Evolutionary conservation across 2,113 vertebrate genomes (phyloP).

Genomic region (Perca schrenkii): DNA sequence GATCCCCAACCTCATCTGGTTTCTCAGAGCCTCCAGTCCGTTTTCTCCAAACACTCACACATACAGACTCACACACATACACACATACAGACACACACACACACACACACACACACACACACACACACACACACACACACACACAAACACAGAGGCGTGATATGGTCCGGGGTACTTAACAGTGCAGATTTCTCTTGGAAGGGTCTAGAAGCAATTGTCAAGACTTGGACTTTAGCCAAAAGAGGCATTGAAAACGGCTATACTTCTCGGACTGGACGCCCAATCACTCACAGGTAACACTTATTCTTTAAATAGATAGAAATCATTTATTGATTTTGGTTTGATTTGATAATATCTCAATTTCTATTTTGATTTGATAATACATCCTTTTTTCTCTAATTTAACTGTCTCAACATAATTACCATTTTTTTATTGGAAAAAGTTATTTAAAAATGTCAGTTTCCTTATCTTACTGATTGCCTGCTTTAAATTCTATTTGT

Average conservation of each 20-base stretch:
- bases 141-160: slow-evolving; percentile 39
- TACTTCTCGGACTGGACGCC: slow-evolving; percentile 29
- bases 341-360: neutral
- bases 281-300: slow-evolving; percentile 62
- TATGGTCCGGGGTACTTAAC: slow-evolving; percentile 36
- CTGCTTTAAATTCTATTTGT: slow-evolving; percentile 21
- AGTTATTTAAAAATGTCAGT: neutral
- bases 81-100: too few relatives aligned
- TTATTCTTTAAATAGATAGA: neutral
- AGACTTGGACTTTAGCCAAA: slow-evolving; percentile 68
- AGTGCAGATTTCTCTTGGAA: slow-evolving; percentile 45
- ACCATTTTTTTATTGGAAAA: neutral
- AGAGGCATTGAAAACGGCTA: slow-evolving; percentile 36
- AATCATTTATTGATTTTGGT: neutral
- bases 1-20: slow-evolving; percentile 68
- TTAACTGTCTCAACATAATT: neutral
- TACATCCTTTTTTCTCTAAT: neutral
- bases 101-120: neutral
- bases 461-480: neutral
- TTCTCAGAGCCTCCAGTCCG: slow-evolving; percentile 66
- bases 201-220: slow-evolving; percentile 41
- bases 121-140: slow-evolving; percentile 29
- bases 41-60: slow-evolving; percentile 25
- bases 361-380: slow-evolving; percentile 5
- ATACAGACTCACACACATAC: slow-evolving; percentile 12